Evolutionary conservation across 1,140 invertebrate species (phyloP), one percentile per base, ranked within the genome.

Genomic region (Drosophila tani): DNA sequence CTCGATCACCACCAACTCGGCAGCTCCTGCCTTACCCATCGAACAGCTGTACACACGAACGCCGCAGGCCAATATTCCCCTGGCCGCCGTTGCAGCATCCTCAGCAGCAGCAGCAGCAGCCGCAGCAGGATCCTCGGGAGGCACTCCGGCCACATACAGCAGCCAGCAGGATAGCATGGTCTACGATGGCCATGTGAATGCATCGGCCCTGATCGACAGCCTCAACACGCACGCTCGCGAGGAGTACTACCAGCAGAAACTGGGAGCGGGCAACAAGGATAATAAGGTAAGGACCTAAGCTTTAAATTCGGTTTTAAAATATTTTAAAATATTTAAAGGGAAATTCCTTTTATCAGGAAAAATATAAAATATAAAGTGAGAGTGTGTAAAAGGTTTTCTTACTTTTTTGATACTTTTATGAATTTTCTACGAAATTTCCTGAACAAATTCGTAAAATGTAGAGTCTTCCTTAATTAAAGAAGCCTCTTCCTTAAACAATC

Each of bases 161-260:
- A 80, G 21, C 38, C 77, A 82, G 29, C 71, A 75, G 50, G 91
- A 92, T 14, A 56, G 66, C 21, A 77, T 92, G 43, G 78, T 90
- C 49, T 92, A 92, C 47, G 91, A 92, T 87, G 67, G 68, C 5
- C 91, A 92, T 68, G 91, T 93, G 53, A 93, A 91, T 79, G 88
- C 92, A 11, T 92, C 92, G 29, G 92, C 92, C 21, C 77, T 93
- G 46, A 92, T 93, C 64, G 92, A 93, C 70, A 93, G 91, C 67
- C 81, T 93, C 43, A 92, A 82, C 69, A 88, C 84, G 32, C 62
- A 91, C 60, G 83, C 84, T 46, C 75, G 84, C 12, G 92, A 93
- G 81, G 83, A 91, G 56, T 92, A 92, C 58, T 92, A 92, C 53
- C 91, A 92, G 43, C 91, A 92, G 59, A 82, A 91, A 58, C 70